A percentile compares a stretch with the other conserved stretches of the same genome.
Evolutionary conservation across 2,797 vertebrate species (phyloP).

Genomic region (Poeciliopsis paucimaculata): DNA sequence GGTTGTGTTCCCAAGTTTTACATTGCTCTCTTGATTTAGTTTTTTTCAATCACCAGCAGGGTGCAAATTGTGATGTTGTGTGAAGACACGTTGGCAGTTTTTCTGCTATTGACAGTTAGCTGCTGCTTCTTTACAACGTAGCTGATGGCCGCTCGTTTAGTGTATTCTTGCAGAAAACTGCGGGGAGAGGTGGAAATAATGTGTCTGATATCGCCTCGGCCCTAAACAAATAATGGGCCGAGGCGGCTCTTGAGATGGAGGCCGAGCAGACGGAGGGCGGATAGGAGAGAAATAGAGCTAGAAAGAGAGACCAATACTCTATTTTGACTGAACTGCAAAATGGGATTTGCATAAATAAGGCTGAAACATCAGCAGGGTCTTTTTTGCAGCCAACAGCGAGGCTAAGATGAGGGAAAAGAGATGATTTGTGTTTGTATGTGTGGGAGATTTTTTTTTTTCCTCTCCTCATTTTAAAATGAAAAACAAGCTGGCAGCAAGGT

Average conservation of each 20-base stretch:
- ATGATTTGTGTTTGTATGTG: conserved; percentile 23
- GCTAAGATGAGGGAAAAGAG: conserved; percentile 58
- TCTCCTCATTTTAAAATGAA: conserved; percentile 2
- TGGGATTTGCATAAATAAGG: conserved; percentile 85
- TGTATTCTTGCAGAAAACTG: conserved; percentile 52
- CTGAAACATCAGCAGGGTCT: conserved; percentile 76
- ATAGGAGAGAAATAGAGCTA: conserved; percentile 54
- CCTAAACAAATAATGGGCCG: conserved; percentile 67
- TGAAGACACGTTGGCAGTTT: conserved; percentile 17
- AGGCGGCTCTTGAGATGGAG: conserved; percentile 72
- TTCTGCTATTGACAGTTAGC: conserved; percentile 11
- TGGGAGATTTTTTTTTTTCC: conserved; percentile 12
- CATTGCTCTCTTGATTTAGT: conserved; percentile 12
- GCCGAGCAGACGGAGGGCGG: conserved; percentile 61
- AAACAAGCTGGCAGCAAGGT: conserved; percentile 42
- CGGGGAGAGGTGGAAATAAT: conserved; percentile 58
- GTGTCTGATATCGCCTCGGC: conserved; percentile 50
- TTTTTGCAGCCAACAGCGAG: conserved; percentile 68
- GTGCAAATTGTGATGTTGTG: conserved; percentile 6
- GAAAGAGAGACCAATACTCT: conserved; percentile 61
- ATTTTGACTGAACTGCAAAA: conserved; percentile 80
- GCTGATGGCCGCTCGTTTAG: conserved; percentile 26
- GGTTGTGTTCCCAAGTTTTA: conserved; percentile 6
- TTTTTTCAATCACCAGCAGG: conserved; percentile 13
- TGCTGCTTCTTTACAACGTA: conserved; percentile 19